These are phyloP conservation scores for Pseudois nayaur DNA, from an alignment of 2,113 vertebrate genomes.

Conservation along the genomic window DNA sequence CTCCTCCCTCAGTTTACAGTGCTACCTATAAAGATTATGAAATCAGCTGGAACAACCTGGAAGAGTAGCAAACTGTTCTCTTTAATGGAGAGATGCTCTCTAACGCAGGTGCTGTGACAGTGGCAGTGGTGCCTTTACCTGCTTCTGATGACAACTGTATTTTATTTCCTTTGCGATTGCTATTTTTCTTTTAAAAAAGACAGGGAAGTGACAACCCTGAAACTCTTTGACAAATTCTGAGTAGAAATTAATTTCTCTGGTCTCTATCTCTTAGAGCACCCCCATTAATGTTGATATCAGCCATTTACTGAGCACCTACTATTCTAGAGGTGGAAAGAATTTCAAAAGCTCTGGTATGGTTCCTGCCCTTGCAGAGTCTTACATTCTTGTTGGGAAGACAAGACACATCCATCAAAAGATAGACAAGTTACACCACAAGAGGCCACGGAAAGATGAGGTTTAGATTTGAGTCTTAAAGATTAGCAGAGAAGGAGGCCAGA, in stretches of 20 bases:
- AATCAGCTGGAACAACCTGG: background rate
- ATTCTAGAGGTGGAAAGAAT: background rate
- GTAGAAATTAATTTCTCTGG: background rate
- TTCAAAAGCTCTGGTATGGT: background rate
- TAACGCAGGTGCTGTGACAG: background rate
- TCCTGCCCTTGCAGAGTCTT: background rate
- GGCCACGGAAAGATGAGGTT: background rate
- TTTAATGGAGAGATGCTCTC: background rate
- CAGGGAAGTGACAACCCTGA: background rate
- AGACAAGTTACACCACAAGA: background rate
- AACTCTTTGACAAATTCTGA: background rate
- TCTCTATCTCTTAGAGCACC: background rate
- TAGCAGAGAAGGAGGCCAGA: background rate
- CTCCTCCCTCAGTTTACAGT: background rate
- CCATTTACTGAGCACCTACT: background rate
- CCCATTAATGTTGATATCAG: background rate
- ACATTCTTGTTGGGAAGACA: background rate
- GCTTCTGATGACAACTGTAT: background rate
- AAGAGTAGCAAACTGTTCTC: background rate
- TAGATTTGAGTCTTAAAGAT: background rate
- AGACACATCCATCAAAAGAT: background rate
- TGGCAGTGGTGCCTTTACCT: background rate
- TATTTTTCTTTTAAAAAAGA: background rate
- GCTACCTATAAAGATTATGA: background rate
- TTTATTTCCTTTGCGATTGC: conserved; percentile 13